Evolutionary conservation across 2,797 vertebrate genomes (phyloP).

Genomic region (Chiloscyllium punctatum): DNA sequence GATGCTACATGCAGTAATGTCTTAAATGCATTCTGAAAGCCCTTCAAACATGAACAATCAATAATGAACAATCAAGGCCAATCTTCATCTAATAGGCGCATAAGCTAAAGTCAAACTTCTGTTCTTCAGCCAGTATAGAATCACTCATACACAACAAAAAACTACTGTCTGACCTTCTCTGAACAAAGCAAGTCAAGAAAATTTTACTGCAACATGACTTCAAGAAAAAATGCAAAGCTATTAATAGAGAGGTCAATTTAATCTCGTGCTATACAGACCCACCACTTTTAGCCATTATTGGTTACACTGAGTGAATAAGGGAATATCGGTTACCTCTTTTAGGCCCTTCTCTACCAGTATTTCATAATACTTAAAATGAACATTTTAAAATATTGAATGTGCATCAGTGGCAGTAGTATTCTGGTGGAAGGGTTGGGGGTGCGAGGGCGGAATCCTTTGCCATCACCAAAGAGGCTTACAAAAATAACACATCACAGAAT

Average conservation of each 20-base stretch:
- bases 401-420: background rate
- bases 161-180: background rate
- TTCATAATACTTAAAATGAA: background rate
- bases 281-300: background rate
- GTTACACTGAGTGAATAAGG: background rate
- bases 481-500: background rate
- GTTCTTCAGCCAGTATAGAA: background rate
- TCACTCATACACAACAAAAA: background rate
- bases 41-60: background rate
- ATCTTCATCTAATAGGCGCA: background rate
- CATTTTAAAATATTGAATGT: background rate
- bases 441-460: background rate
- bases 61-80: background rate
- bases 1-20: background rate
- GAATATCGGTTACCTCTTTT: background rate
- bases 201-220: background rate
- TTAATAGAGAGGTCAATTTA: background rate
- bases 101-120: background rate
- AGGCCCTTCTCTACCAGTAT: background rate
- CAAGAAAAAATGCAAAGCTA: background rate
- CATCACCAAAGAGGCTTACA: background rate
- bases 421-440: no score
- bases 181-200: background rate
- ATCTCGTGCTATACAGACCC: background rate
- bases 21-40: background rate